These are phyloP conservation scores for Biston betularia DNA, from an alignment of 2,888 invertebrate genomes.

Conservation along the genomic window DNA sequence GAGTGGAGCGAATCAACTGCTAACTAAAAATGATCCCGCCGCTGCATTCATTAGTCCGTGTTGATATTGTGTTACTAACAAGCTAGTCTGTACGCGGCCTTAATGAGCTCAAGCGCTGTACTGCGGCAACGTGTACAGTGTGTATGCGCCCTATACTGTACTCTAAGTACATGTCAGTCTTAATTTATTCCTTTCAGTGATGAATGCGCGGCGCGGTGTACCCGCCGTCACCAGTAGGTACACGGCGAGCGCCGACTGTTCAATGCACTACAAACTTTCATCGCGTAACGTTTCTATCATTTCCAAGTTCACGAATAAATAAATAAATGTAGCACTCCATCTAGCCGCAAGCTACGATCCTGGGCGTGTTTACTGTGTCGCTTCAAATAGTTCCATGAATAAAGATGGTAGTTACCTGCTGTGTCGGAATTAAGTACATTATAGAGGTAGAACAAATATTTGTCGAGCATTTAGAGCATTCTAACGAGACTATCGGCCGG, in stretches of 20 bases:
- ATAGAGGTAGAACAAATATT: constrained; percentile 27
- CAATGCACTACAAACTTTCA: too few species aligned
- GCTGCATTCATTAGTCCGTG: constrained; percentile 16
- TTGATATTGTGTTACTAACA: constrained; percentile 27
- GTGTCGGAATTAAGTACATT: constrained; percentile 2
- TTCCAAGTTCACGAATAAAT: too few species aligned
- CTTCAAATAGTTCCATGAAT: background rate
- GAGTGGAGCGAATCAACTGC: background rate
- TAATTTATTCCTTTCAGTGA: too few species aligned
- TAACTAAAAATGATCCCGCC: constrained; percentile 4
- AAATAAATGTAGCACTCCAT: too few species aligned
- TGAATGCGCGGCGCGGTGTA: too few species aligned
- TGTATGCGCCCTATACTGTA: background rate
- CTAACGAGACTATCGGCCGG: constrained; percentile 32
- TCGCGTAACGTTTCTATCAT: too few species aligned
- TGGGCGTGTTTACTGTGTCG: too few species aligned
- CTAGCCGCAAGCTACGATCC: too few species aligned
- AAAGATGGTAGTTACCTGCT: constrained; percentile 3
- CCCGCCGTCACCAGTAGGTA: too few species aligned
- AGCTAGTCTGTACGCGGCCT: constrained; percentile 18
- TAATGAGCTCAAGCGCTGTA: constrained; percentile 15
- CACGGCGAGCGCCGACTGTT: too few species aligned
- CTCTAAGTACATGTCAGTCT: background rate
- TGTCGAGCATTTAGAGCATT: constrained; percentile 30
- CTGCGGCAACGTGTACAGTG: background rate